These are phyloP conservation scores for Malthinus seriepunctatus DNA, from an alignment of 2,888 invertebrate genomes.

Conservation along the genomic window DNA sequence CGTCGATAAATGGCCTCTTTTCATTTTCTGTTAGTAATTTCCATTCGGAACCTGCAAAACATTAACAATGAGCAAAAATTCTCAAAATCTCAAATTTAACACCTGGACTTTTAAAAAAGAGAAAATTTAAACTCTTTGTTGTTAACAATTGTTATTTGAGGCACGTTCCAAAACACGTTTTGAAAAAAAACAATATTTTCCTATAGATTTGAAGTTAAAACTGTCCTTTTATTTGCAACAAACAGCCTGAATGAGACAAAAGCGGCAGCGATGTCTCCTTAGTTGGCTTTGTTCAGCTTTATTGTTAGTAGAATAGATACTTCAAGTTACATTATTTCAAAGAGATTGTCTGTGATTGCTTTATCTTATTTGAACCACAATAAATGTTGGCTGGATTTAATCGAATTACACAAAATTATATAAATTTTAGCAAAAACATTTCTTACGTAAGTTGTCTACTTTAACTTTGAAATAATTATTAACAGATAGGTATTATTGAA, in stretches of 20 bases:
- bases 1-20: constrained; percentile 96
- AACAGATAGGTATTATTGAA: no score
- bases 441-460: no score
- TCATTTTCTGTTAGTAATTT: constrained; percentile 91
- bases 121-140: constrained; percentile 8
- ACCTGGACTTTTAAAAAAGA: constrained; percentile 9
- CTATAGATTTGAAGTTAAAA: constrained; percentile 52
- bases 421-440: background rate
- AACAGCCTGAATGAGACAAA: constrained; percentile 52
- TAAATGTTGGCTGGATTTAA: constrained; percentile 26
- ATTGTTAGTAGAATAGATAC: constrained; percentile 54
- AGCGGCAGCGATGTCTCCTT: constrained; percentile 54
- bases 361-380: constrained; percentile 47
- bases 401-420: constrained; percentile 3
- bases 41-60: constrained; percentile 84
- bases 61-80: constrained; percentile 1
- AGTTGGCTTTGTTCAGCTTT: constrained; percentile 51
- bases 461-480: no score
- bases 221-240: constrained; percentile 53
- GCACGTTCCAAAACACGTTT: constrained; percentile 28
- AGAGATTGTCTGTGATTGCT: constrained; percentile 54
- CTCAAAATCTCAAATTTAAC: background rate
- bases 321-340: constrained; percentile 56
- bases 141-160: constrained; percentile 24
- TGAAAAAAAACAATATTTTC: constrained; percentile 37